phyloP scores from a whole-genome alignment of 2,797 vertebrate species.

The Gadopsis marmoratus region DNA sequence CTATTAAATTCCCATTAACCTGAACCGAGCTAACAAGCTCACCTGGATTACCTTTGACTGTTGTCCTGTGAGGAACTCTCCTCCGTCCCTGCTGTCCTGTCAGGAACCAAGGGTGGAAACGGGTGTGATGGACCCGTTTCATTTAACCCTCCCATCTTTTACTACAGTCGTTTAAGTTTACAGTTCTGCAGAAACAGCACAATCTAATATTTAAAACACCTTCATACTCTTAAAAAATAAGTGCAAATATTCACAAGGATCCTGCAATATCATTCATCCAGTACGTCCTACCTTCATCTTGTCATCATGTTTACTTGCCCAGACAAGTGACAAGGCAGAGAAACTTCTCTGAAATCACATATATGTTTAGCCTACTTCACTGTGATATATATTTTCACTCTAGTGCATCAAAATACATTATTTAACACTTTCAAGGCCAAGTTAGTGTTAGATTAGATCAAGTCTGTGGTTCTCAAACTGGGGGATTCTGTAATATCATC shows the following conservation, averaged over 20 bases:
- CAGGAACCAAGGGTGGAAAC: slow-evolving; percentile 10
- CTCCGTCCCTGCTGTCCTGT: slow-evolving; percentile 18
- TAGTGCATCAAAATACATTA: background rate
- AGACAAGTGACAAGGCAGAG: background rate
- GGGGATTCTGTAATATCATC: background rate
- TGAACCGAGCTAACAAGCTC: background rate
- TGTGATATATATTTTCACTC: background rate
- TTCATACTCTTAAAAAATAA: too few species aligned
- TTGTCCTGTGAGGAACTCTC: background rate
- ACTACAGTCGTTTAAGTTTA: background rate
- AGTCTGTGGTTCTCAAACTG: too few species aligned
- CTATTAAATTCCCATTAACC: slow-evolving; percentile 11
- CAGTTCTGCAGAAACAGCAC: background rate
- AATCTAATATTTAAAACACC: background rate
- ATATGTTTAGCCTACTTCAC: background rate
- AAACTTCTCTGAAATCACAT: background rate
- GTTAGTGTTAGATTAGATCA: background rate
- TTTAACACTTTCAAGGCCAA: background rate
- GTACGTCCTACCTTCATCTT: background rate
- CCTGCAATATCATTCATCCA: background rate
- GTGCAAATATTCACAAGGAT: background rate
- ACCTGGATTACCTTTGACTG: slow-evolving; percentile 6
- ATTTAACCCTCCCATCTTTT: background rate
- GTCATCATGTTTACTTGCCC: background rate
- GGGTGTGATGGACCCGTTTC: too few species aligned